Base-by-base conservation (phyloP, 2,797 vertebrate genomes). In the Darevskia mixta region DNA sequence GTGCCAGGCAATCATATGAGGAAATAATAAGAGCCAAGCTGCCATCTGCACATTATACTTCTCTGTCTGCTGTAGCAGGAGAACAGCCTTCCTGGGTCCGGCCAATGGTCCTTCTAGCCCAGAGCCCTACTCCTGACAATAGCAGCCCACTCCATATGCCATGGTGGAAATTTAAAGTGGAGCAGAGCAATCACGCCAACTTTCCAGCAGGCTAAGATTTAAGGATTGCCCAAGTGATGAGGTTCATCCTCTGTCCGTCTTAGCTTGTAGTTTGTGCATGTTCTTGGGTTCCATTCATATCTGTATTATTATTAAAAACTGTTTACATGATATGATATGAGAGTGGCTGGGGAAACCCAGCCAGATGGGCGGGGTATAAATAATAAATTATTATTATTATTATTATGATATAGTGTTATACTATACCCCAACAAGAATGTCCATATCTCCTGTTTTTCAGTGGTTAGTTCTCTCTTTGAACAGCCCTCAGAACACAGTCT, bases 11-110 rank as follows among this genome's bases (percentile, higher is more conserved):
- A 27, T 88, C 81, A 25, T 78, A 15, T 15, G 32, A 38, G 29
- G 64, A 58, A 58, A n/a, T 38, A 58, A 43, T 8, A 18, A 79
- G 45, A 78, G 23, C 66, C 75, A 71, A 88, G 18, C 32, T 61
- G 45, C 66, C 87, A 83, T 69, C 41, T 78, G 81, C 15, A n/a
- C 58, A 82, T 76, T 67, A 27, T 67, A 41, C 25, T 49, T 79
- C 25, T 38, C 35, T 73, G 20, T 73, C 32, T 20, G 32, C 18
- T 73, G 35, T 38, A 38, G 35, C 72, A 73, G 72, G n/a, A 71
- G 69, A 38, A 35, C 35, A 38, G 66, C 29, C 67, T 83, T n/a
- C 6, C 3, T 45, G 81, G 3, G 81, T 69, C 41, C 10, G 29
- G 81, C 29, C 38, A 27, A 23, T 58, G 49, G n/a, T 8, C 77